Percentiles rank a stretch among this genome's conserved stretches.
These are phyloP conservation scores for Salmo trutta DNA, from an alignment of 2,797 vertebrate genomes.

Conservation along the genomic window DNA sequence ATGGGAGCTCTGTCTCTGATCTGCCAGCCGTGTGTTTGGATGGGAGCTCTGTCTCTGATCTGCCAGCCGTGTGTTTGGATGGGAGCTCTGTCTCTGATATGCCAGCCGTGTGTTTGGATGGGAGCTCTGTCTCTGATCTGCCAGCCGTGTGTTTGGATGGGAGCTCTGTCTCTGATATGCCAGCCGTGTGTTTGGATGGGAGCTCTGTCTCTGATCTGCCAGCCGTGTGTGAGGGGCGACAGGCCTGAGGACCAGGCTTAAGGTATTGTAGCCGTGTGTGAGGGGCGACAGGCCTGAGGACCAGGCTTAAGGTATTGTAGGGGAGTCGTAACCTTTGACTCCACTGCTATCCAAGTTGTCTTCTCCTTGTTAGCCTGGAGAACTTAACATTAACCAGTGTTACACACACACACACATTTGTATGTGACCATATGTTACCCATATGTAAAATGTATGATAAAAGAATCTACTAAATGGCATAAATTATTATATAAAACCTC, in stretches of 20 bases:
- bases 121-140: not conserved
- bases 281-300: not conserved
- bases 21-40: no score
- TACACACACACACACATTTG: not conserved
- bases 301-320: slow-evolving; percentile 1
- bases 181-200: not conserved
- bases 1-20: not conserved
- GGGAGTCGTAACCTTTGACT: not conserved
- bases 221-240: not conserved
- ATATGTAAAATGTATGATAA: not conserved
- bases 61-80: not conserved
- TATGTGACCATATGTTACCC: not conserved
- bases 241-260: not conserved
- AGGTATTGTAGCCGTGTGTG: no score
- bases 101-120: not conserved
- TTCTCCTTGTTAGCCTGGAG: not conserved
- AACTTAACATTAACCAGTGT: not conserved
- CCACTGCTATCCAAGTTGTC: not conserved
- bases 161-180: not conserved
- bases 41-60: no score
- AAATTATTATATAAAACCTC: not conserved
- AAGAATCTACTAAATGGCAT: no score
- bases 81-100: not conserved
- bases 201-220: not conserved
- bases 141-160: not conserved